Evolutionary conservation across 2,888 invertebrate genomes (phyloP), one percentile per base, ranked within the genome.

Genomic region (Hipparchia sbordonii): DNA sequence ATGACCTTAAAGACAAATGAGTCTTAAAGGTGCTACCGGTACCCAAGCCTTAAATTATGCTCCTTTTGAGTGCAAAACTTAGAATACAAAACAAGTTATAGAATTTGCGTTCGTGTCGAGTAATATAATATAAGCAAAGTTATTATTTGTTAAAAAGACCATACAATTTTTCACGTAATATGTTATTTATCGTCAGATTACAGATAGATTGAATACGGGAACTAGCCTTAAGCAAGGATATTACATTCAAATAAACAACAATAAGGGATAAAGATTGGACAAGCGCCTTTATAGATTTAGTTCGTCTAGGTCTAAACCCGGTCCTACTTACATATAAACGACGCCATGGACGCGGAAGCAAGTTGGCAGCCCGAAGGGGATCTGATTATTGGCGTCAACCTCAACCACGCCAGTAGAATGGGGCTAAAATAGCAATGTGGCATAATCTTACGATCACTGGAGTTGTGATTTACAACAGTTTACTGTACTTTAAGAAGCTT

Each of bases 361-460:
- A 86, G 81, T 85, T 82, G 83, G 84, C 83, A 84, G 86, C 86
- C 87, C 85, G 84, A 86, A 90, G 87, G 86, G 87, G 85, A 91
- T 91, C 89, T 88, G 89, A 91, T 91, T 87, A 85, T 83, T 85
- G 82, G 72, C 83, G 85, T 87, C 87, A 85, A 84, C 84, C 77
- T 79, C 79, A 79, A 79, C 71, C 67, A 52, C 61, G 54, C 67
- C 67, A 65, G 61, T 52, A 86, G 85, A 87, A 88, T 87, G 80
- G 83, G 80, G 78, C 79, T 80, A 79, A 80, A 82, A 79, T 85
- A 87, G 85, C 88, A 84, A 79, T 79, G 77, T 77, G 76, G 82
- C 80, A 81, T 80, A 82, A 82, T 82, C 71, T 70, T 75, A 74
- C 65, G 77, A 79, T 79, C 70, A 48, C 56, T 65, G 59, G 23